Evolutionary conservation across 2,113 vertebrate species (phyloP).

Genomic region (Onychostoma macrolepis): DNA sequence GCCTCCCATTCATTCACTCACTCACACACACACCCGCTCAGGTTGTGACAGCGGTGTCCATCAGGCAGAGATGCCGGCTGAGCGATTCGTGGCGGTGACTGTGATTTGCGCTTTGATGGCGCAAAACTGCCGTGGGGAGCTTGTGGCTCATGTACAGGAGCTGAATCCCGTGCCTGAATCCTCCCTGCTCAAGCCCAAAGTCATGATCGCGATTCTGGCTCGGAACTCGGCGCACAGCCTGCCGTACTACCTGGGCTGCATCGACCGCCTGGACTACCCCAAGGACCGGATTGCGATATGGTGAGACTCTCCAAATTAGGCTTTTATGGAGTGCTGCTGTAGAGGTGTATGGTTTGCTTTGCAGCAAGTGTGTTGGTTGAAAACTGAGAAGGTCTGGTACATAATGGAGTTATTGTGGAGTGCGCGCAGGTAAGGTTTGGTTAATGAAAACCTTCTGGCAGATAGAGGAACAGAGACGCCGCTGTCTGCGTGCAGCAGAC

Average conservation of each 20-base stretch:
- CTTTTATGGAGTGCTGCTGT: neutral
- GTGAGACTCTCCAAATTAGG: slow-evolving; percentile 73
- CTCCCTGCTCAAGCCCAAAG: slow-evolving; percentile 81
- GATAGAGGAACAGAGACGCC: slow-evolving; percentile 45
- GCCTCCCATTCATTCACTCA: neutral
- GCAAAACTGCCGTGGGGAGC: slow-evolving; percentile 61
- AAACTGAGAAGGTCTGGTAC: slow-evolving; percentile 4
- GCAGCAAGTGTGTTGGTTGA: slow-evolving; percentile 22
- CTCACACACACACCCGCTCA: slow-evolving; percentile 38
- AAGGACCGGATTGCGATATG: slow-evolving; percentile 89
- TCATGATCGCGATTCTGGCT: slow-evolving; percentile 86
- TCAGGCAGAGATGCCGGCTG: slow-evolving; percentile 67
- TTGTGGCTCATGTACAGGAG: slow-evolving; percentile 65
- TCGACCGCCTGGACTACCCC: slow-evolving; percentile 90
- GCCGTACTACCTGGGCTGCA: slow-evolving; percentile 87
- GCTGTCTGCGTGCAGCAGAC: slow-evolving; percentile 59
- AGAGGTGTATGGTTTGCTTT: neutral
- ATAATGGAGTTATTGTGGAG: slow-evolving; percentile 23
- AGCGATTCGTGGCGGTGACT: slow-evolving; percentile 56
- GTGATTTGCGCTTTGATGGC: slow-evolving; percentile 63
- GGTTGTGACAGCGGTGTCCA: slow-evolving; percentile 39
- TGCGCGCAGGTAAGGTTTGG: slow-evolving; percentile 32
- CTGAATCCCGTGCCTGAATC: slow-evolving; percentile 75
- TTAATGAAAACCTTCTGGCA: slow-evolving; percentile 56
- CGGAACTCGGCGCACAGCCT: slow-evolving; percentile 88